Evolutionary conservation across 2,113 vertebrate species (phyloP).

Genomic region (Indicator maculatus): DNA sequence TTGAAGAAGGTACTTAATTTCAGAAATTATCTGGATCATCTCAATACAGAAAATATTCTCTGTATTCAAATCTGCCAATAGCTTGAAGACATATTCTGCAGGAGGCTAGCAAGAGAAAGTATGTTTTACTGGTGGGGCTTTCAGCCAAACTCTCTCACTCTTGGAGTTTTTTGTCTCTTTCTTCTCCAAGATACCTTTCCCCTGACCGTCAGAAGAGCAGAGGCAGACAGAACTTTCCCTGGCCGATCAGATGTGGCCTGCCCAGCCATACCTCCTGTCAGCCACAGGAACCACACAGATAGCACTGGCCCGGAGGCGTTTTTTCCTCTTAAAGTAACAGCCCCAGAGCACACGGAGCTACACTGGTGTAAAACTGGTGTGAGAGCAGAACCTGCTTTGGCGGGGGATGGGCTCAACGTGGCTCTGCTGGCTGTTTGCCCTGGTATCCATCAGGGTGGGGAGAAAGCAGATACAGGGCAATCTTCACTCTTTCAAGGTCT

Average conservation of each 20-base stretch:
- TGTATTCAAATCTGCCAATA: background rate
- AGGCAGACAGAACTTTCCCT: background rate
- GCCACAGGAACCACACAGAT: background rate
- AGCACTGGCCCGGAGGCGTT: accelerated
- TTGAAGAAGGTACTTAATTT: background rate
- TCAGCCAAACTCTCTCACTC: background rate
- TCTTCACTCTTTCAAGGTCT: background rate
- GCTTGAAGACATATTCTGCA: constrained; percentile 8
- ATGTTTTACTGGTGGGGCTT: background rate
- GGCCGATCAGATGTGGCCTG: background rate
- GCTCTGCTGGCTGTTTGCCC: background rate
- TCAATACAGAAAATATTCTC: background rate
- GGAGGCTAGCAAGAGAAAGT: background rate
- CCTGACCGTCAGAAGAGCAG: background rate
- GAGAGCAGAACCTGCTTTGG: background rate
- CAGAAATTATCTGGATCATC: background rate
- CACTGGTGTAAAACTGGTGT: background rate
- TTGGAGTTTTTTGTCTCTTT: constrained; percentile 25
- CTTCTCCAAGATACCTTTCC: constrained; percentile 20
- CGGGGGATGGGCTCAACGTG: background rate
- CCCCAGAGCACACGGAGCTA: background rate
- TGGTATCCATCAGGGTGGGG: background rate
- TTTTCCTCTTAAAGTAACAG: background rate
- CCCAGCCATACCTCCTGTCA: background rate
- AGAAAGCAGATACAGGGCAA: background rate